These are phyloP conservation scores for Rambutsinella grinnellia DNA, from an alignment of 2,888 invertebrate species.

Conservation along the genomic window DNA sequence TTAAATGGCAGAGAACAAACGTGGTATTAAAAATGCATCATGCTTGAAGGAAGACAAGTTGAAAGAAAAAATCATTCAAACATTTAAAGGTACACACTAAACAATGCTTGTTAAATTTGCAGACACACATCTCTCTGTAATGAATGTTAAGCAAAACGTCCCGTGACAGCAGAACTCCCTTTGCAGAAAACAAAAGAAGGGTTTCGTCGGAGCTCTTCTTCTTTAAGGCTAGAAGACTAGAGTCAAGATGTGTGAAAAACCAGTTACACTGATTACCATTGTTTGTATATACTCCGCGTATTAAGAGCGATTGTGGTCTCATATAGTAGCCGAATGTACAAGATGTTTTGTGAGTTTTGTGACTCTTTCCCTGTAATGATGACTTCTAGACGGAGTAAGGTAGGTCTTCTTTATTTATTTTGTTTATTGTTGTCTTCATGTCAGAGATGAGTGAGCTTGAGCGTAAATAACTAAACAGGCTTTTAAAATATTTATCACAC, in stretches of 20 bases:
- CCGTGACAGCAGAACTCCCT: background rate
- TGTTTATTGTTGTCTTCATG: conserved; percentile 28
- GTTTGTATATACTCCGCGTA: background rate
- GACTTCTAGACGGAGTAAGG: background rate
- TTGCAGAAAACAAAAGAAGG: too few species aligned
- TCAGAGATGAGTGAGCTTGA: conserved; percentile 1
- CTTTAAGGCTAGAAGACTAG: too few species aligned
- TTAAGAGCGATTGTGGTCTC: background rate
- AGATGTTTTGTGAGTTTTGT: background rate
- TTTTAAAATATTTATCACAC: conserved; percentile 37
- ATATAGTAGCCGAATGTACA: background rate
- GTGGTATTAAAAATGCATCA: too few species aligned
- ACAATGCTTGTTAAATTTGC: too few species aligned
- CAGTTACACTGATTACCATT: background rate
- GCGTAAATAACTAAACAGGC: conserved; percentile 25
- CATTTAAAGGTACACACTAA: background rate
- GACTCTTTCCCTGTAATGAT: background rate
- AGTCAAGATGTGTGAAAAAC: background rate
- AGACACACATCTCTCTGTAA: too few species aligned
- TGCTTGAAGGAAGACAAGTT: background rate
- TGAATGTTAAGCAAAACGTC: background rate
- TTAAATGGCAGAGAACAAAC: too few species aligned
- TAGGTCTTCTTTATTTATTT: conserved; percentile 30
- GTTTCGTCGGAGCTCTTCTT: too few species aligned
- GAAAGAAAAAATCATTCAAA: background rate